These are phyloP conservation scores for Agelas oroides DNA, from an alignment of 37 sponge, comb jelly and placozoan genomes.

Conservation along the genomic window DNA sequence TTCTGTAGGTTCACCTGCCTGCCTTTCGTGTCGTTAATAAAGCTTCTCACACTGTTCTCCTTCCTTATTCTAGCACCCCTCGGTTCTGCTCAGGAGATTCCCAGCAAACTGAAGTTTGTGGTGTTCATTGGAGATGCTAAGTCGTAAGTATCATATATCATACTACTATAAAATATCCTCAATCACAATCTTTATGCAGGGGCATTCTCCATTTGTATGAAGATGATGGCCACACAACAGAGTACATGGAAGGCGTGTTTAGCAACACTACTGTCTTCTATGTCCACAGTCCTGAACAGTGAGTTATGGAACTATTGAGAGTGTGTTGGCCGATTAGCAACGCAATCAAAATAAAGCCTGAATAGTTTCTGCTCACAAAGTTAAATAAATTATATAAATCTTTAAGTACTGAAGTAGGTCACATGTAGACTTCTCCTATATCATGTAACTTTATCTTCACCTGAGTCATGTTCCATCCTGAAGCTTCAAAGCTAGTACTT, in stretches of 20 bases:
- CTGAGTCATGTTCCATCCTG: too few species aligned
- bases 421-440: too few species aligned
- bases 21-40: too few species aligned
- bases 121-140: slow-evolving; percentile 48
- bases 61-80: slow-evolving; percentile 21
- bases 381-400: too few species aligned
- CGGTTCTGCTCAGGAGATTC: slow-evolving; percentile 69
- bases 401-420: too few species aligned
- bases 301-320: neutral
- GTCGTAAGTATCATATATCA: neutral
- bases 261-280: slow-evolving; percentile 16
- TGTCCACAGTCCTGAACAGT: neutral
- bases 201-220: slow-evolving; percentile 37
- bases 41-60: neutral
- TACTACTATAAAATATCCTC: too few species aligned
- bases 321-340: too few species aligned
- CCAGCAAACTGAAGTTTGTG: slow-evolving; percentile 40
- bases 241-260: slow-evolving; percentile 12
- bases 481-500: too few species aligned
- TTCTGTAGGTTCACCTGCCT: slow-evolving; percentile 7
- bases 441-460: too few species aligned
- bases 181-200: too few species aligned
- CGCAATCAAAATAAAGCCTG: too few species aligned
- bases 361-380: too few species aligned
- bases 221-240: slow-evolving; percentile 65